phyloP scores from a whole-genome alignment of 2,888 invertebrate species.

The Agrochola lota region DNA sequence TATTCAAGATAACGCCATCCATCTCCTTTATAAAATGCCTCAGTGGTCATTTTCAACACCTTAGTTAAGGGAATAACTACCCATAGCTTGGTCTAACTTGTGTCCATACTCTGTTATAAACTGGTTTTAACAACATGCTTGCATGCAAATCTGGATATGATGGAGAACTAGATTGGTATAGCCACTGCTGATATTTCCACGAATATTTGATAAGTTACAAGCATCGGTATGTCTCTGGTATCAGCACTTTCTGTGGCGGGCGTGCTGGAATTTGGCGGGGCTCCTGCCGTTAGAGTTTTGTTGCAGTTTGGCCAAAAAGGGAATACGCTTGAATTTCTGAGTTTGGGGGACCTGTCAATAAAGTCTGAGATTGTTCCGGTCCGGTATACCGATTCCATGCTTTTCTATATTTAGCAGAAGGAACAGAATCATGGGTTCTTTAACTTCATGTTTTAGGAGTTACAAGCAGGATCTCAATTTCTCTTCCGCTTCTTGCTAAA shows the following conservation, averaged over 20 bases:
- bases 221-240: conserved; percentile 29
- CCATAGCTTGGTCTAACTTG: conserved; percentile 1
- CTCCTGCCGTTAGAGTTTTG: too few relatives aligned
- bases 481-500: neutral
- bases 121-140: conserved; percentile 45
- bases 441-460: neutral
- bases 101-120: conserved; percentile 21
- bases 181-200: conserved; percentile 15
- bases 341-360: neutral
- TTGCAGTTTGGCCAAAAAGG: too few relatives aligned
- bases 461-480: too few relatives aligned
- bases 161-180: conserved; percentile 20
- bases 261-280: conserved; percentile 24
- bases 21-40: neutral
- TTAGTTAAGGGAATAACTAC: neutral
- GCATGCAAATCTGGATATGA: conserved; percentile 48
- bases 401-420: neutral
- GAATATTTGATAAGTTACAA: conserved; percentile 20
- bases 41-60: conserved; percentile 23
- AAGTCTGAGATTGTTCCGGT: neutral
- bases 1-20: conserved; percentile 16
- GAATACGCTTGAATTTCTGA: neutral
- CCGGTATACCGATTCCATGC: neutral
- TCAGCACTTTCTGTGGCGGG: conserved; percentile 14
- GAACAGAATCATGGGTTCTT: neutral